Conservation (phyloP, 2,797 vertebrate genomes). For the Leucoraja ocellata region DNA sequence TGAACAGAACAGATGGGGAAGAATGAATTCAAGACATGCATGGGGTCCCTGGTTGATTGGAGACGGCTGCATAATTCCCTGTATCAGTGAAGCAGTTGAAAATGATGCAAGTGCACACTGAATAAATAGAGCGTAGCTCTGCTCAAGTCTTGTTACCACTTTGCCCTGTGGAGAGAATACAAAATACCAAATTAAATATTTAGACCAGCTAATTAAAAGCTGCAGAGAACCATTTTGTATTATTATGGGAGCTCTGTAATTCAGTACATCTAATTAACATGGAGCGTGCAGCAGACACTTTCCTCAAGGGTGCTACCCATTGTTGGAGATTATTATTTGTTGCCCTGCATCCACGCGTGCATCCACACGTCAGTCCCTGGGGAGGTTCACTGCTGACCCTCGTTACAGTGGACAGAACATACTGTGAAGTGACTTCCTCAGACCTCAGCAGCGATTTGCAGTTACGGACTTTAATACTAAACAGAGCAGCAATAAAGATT, state of each 20-base stretch:
- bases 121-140: neutral
- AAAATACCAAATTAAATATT: conserved; percentile 28
- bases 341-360: neutral
- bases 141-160: neutral
- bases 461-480: neutral
- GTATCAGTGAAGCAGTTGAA: neutral
- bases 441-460: neutral
- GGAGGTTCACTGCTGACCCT: neutral
- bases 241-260: neutral
- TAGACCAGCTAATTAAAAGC: conserved; percentile 28
- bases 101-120: neutral
- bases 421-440: neutral
- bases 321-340: neutral
- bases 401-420: neutral
- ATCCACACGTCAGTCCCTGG: no score
- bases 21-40: neutral
- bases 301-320: neutral
- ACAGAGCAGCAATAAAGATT: neutral
- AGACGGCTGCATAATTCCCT: neutral
- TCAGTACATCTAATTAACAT: neutral
- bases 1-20: neutral
- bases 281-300: neutral
- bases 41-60: neutral
- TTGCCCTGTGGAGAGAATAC: conserved; percentile 21
- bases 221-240: conserved; percentile 7